Evolutionary conservation across 1,140 invertebrate genomes (phyloP).

Genomic region (Hormaphis cornu): DNA sequence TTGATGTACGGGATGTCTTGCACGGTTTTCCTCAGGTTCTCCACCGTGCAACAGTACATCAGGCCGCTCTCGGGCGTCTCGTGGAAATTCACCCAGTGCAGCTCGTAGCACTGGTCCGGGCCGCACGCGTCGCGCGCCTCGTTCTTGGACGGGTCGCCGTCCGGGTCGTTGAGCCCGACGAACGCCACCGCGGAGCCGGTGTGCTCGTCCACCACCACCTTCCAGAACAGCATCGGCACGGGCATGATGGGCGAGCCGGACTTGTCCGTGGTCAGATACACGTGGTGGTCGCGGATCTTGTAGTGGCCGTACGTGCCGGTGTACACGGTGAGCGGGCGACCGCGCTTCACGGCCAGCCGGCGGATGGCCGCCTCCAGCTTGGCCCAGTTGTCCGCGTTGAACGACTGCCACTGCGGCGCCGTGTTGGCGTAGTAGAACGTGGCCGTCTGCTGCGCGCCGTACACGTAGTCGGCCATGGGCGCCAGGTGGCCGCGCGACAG

Average conservation of each 20-base stretch:
- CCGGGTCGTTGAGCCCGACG: conserved; percentile 38
- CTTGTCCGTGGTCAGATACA: conserved; percentile 20
- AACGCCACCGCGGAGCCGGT: conserved; percentile 34
- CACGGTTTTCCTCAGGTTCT: not conserved
- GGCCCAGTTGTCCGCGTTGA: conserved; percentile 50
- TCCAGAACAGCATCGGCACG: conserved; percentile 36
- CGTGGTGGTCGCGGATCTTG: not conserved
- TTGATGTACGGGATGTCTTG: no score
- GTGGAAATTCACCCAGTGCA: conserved; percentile 36
- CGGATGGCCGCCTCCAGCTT: conserved; percentile 34
- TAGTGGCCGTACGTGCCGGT: not conserved
- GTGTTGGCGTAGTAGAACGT: conserved; percentile 49
- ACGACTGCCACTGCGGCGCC: conserved; percentile 49
- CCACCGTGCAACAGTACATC: conserved; percentile 35
- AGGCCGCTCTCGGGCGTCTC: conserved; percentile 35
- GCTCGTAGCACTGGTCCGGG: conserved; percentile 34
- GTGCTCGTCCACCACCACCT: conserved; percentile 31
- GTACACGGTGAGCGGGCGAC: conserved; percentile 26
- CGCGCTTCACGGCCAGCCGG: not conserved
- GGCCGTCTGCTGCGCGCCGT: conserved; percentile 41
- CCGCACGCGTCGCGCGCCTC: conserved; percentile 22
- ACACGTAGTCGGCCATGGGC: conserved; percentile 46
- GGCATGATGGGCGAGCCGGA: conserved; percentile 25
- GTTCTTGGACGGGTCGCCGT: not conserved
- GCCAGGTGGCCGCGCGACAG: conserved; percentile 43